phyloP scores from a whole-genome alignment of 2,888 invertebrate species.

The Hoplodrina blanda region DNA sequence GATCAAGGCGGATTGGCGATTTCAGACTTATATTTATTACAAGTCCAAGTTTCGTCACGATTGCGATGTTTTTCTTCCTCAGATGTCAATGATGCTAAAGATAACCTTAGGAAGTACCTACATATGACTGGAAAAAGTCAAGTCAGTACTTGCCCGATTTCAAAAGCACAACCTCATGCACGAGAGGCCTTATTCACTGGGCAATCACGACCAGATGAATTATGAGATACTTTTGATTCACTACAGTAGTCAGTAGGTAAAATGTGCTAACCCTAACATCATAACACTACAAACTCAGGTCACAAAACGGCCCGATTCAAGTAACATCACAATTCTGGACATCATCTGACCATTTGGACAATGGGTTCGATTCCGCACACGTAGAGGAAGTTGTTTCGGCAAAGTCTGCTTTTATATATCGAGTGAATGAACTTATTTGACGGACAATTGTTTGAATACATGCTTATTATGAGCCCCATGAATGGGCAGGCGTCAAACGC shows the following conservation, averaged over 20 bases:
- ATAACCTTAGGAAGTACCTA: too few species aligned
- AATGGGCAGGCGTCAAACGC: constrained; percentile 33
- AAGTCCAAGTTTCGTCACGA: too few species aligned
- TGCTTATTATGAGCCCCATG: constrained; percentile 37
- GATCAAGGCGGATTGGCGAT: too few species aligned
- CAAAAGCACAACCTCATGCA: too few species aligned
- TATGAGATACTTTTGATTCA: background rate
- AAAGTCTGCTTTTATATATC: constrained; percentile 44
- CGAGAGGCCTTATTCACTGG: too few species aligned
- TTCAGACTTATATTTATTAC: too few species aligned
- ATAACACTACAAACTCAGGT: constrained; percentile 25
- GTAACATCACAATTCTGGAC: constrained; percentile 62
- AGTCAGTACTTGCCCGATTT: too few species aligned
- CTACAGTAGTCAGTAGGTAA: too few species aligned
- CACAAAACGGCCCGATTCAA: constrained; percentile 52
- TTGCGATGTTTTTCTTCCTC: too few species aligned
- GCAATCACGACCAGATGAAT: background rate
- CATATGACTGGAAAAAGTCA: too few species aligned
- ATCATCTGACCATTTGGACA: constrained; percentile 58
- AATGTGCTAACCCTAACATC: constrained; percentile 46
- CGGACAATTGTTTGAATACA: constrained; percentile 42
- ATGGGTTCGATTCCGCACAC: constrained; percentile 68
- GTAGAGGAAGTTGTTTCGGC: constrained; percentile 70
- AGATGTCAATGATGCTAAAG: too few species aligned
- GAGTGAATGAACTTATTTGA: constrained; percentile 64